Percentiles rank a stretch among this genome's conserved stretches.
Conservation (phyloP, 2,113 vertebrate genomes). For the Edolisoma coerulescens region DNA sequence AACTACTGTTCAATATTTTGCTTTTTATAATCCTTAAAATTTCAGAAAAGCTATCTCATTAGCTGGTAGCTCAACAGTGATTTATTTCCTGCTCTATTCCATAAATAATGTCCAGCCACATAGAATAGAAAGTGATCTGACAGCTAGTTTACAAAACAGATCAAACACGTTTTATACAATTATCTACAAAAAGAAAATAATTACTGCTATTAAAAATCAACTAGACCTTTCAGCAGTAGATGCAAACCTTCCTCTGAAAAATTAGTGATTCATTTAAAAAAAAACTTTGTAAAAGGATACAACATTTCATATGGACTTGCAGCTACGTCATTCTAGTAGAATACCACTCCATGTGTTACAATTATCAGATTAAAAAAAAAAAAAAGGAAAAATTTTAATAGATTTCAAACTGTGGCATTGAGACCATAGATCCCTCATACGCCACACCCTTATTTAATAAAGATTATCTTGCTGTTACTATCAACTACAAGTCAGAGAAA, state of each 20-base stretch:
- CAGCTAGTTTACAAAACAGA: neutral
- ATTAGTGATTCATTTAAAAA: neutral
- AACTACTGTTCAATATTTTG: neutral
- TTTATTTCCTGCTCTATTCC: neutral
- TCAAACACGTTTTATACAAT: neutral
- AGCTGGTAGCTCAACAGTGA: neutral
- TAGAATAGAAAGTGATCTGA: neutral
- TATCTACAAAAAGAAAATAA: neutral
- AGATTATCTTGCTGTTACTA: neutral
- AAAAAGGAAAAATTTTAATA: neutral
- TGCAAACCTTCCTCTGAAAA: neutral
- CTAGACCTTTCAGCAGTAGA: neutral
- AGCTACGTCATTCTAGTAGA: neutral
- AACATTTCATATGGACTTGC: neutral
- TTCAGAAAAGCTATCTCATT: neutral
- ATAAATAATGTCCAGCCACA: neutral
- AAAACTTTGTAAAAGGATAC: neutral
- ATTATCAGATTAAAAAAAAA: neutral
- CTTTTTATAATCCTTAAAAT: neutral
- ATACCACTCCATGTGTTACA: neutral
- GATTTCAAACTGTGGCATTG: neutral
- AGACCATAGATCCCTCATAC: neutral
- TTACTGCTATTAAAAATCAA: neutral
- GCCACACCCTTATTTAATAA: neutral
- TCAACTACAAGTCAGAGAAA: neutral